Evolutionary conservation across 2,797 vertebrate genomes (phyloP).

Genomic region (Muraenolepis orangiensis): DNA sequence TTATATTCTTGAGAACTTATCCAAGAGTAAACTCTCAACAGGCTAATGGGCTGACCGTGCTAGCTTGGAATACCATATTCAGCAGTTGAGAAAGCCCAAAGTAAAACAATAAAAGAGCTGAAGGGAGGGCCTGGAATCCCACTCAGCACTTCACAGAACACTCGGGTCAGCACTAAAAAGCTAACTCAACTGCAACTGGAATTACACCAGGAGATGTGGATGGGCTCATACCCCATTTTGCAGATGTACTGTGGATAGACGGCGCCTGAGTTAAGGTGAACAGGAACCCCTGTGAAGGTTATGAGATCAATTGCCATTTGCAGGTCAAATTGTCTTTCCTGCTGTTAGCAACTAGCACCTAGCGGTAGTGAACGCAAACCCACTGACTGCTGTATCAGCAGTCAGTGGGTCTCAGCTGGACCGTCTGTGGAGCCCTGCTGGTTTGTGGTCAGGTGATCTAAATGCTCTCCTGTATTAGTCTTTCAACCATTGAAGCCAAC

Average conservation of each 20-base stretch:
- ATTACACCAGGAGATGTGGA: conserved; percentile 28
- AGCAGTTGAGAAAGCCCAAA: conserved; percentile 53
- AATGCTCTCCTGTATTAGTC: no score
- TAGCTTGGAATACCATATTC: conserved; percentile 54
- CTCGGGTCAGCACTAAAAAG: conserved; percentile 31
- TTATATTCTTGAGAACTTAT: background rate
- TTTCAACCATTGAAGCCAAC: no score
- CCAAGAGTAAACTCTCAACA: conserved; percentile 27
- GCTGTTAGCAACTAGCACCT: no score
- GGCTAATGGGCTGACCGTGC: conserved; percentile 58
- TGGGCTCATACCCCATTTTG: conserved; percentile 17
- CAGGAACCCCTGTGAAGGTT: background rate
- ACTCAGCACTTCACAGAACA: background rate
- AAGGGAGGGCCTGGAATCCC: background rate
- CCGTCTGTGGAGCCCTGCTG: no score
- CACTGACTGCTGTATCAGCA: no score
- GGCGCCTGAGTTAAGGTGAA: background rate
- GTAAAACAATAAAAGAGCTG: conserved; percentile 47
- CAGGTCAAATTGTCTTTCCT: no score
- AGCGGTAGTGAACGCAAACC: no score
- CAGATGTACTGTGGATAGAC: background rate
- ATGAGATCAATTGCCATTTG: background rate
- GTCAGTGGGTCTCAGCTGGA: no score
- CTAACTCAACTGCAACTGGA: conserved; percentile 42
- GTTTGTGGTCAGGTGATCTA: no score